Percentiles rank a stretch among this genome's conserved stretches.
Conservation (phyloP, 1,140 invertebrate species). For the Doryteuthis pealeii region DNA sequence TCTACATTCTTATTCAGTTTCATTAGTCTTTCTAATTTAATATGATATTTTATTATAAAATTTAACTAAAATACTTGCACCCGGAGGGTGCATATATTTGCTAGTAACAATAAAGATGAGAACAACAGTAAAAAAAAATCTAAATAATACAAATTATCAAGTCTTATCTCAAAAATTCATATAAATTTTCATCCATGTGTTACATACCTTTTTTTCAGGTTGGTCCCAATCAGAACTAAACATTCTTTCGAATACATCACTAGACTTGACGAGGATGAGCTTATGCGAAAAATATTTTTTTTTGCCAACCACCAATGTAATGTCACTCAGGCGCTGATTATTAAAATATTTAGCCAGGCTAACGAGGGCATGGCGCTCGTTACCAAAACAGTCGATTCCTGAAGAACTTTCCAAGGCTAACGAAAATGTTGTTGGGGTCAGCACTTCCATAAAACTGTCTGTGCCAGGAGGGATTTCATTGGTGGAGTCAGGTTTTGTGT, state of each 20-base stretch:
- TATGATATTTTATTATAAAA: no score
- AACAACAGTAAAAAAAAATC: no score
- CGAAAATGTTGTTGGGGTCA: slow-evolving; percentile 32
- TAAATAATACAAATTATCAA: no score
- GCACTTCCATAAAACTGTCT: slow-evolving; percentile 17
- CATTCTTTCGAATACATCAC: slow-evolving; percentile 63
- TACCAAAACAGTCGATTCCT: slow-evolving; percentile 61
- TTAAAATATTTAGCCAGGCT: slow-evolving; percentile 61
- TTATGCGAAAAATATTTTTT: slow-evolving; percentile 58
- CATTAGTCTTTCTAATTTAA: no score
- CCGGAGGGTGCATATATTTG: no score
- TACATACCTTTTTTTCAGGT: slow-evolving; percentile 44
- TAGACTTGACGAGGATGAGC: slow-evolving; percentile 56
- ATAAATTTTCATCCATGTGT: no score
- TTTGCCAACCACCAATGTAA: slow-evolving; percentile 56
- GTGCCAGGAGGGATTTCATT: slow-evolving; percentile 13
- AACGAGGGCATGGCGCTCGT: slow-evolving; percentile 57
- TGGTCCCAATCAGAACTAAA: slow-evolving; percentile 59
- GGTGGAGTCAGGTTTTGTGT: background rate
- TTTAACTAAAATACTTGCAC: no score
- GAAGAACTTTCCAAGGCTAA: slow-evolving; percentile 42
- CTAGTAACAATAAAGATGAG: no score
- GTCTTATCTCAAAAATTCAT: no score
- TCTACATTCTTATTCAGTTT: no score
- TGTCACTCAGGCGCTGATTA: slow-evolving; percentile 58